Conservation (phyloP, 2,888 invertebrate genomes). For the Encarsia formosa region DNA sequence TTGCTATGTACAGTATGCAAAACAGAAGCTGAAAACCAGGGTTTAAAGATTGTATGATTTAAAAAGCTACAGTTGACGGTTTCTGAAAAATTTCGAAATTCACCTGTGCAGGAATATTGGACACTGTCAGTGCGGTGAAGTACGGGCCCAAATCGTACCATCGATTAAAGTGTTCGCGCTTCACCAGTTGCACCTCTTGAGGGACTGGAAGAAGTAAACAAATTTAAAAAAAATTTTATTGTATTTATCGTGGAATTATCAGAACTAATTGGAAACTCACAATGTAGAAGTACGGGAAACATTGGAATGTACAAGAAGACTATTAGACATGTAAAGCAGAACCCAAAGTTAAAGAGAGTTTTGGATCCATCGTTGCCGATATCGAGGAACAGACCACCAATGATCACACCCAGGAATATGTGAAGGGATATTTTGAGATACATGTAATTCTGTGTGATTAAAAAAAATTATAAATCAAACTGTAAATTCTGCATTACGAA, state of each 20-base stretch:
- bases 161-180: conserved; percentile 78
- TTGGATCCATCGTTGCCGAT: conserved; percentile 79
- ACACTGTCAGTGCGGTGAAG: conserved; percentile 69
- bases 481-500: neutral
- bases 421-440: conserved; percentile 67
- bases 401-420: conserved; percentile 63
- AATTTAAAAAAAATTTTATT: too few species aligned
- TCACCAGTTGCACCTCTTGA: conserved; percentile 69
- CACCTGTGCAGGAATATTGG: conserved; percentile 69
- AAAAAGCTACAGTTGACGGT: too few species aligned
- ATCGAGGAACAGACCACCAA: conserved; percentile 66
- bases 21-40: conserved; percentile 54
- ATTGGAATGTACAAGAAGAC: conserved; percentile 77
- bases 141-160: conserved; percentile 81
- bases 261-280: conserved; percentile 55
- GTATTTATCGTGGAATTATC: too few species aligned
- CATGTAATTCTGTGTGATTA: conserved; percentile 60
- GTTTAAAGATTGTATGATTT: too few species aligned
- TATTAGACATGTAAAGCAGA: conserved; percentile 75
- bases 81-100: too few species aligned
- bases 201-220: conserved; percentile 63
- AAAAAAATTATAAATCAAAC: neutral
- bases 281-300: conserved; percentile 75
- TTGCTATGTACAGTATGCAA: conserved; percentile 63
- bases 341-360: conserved; percentile 79